These are phyloP conservation scores for Malacoraja senta DNA, from an alignment of 2,797 vertebrate species.

Conservation along the genomic window DNA sequence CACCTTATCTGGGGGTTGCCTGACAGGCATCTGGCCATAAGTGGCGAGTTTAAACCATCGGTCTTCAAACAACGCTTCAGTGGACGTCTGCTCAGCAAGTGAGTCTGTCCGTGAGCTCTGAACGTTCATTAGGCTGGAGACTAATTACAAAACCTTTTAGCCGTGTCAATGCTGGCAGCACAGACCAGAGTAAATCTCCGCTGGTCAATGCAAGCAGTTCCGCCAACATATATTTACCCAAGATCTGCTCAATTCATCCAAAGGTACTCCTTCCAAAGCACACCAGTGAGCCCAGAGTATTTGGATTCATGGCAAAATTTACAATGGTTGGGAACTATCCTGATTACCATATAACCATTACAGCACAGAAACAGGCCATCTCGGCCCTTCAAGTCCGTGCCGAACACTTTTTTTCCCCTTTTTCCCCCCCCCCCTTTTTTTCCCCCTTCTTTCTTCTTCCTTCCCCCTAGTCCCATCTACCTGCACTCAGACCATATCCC, in stretches of 20 bases:
- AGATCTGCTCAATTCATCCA: no score
- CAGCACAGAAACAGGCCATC: no score
- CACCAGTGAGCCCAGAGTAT: not conserved
- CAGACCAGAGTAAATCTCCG: not conserved
- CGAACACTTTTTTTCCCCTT: no score
- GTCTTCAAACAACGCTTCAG: not conserved
- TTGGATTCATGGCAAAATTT: not conserved
- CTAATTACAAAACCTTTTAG: not conserved
- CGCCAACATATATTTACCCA: not conserved
- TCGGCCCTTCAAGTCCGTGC: no score
- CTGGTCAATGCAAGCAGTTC: not conserved
- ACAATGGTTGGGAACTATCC: not conserved
- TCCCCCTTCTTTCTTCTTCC: no score
- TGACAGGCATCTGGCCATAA: not conserved
- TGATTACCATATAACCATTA: no score
- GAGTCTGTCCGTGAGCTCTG: not conserved
- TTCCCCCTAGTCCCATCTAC: no score
- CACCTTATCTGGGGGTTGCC: not conserved
- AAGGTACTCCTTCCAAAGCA: not conserved
- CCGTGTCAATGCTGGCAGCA: not conserved
- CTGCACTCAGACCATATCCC: no score
- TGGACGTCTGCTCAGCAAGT: not conserved
- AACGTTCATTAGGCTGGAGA: not conserved
- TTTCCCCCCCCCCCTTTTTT: no score
- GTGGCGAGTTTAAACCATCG: not conserved